A percentile compares a stretch with the other conserved stretches of the same genome.
Evolutionary conservation across 2,888 invertebrate species (phyloP).

Genomic region (Pandemis cinnamomeana): DNA sequence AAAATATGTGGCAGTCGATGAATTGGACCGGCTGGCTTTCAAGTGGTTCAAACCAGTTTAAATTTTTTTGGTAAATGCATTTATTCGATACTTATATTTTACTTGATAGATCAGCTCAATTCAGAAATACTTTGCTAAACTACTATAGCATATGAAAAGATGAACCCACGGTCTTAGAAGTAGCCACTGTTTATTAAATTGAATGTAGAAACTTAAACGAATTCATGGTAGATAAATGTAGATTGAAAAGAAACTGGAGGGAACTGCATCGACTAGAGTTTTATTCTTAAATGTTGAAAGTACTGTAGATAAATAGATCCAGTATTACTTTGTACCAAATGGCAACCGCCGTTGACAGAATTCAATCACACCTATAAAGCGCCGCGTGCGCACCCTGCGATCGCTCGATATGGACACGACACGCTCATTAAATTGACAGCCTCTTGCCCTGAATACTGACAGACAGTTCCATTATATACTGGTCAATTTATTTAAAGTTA

Average conservation of each 20-base stretch:
- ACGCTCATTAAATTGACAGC: constrained; percentile 56
- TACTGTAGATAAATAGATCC: background rate
- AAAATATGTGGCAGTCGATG: background rate
- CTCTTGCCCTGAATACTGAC: constrained; percentile 56
- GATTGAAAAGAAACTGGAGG: no score
- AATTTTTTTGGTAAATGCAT: no score
- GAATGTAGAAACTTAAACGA: no score
- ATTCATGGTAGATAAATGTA: no score
- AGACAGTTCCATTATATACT: constrained; percentile 23
- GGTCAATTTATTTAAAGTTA: constrained; percentile 24
- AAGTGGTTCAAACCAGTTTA: background rate
- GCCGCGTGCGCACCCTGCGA: background rate
- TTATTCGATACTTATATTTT: no score
- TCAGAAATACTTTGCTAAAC: no score
- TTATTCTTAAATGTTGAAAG: no score
- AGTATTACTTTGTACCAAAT: background rate
- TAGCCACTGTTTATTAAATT: no score
- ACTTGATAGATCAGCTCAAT: no score
- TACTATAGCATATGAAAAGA: no score
- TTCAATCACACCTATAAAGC: constrained; percentile 12
- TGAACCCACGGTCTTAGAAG: no score
- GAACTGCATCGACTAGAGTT: no score
- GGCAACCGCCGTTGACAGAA: constrained; percentile 6
- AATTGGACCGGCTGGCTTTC: background rate
- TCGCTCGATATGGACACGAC: constrained; percentile 58